Conservation (phyloP, 1,140 invertebrate genomes). For the Tetramorium simillimum region DNA sequence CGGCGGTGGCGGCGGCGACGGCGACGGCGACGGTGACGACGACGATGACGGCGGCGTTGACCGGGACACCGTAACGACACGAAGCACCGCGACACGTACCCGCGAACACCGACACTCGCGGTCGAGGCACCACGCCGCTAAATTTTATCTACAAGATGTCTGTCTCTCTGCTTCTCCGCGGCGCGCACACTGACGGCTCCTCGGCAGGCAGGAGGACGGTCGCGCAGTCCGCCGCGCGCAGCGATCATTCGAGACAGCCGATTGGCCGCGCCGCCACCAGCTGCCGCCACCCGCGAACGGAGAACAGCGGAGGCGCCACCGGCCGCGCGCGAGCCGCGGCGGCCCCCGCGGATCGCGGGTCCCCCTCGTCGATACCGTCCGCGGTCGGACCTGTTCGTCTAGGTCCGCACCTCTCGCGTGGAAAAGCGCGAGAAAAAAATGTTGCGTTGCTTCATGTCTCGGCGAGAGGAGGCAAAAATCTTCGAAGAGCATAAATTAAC, state of each 20-base stretch:
- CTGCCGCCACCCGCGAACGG: conserved; percentile 57
- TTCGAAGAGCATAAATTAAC: not conserved
- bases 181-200: conserved; percentile 79
- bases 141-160: conserved; percentile 84
- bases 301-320: not conserved
- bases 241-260: conserved; percentile 75
- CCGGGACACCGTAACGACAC: conserved; percentile 70
- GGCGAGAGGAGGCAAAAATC: not conserved
- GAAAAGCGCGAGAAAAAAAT: too few relatives aligned
- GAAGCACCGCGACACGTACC: conserved; percentile 75
- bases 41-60: conserved; percentile 62
- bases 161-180: conserved; percentile 78
- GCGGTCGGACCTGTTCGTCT: too few relatives aligned
- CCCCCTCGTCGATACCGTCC: too few relatives aligned
- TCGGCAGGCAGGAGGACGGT: conserved; percentile 62
- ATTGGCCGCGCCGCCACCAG: conserved; percentile 62
- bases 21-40: not conserved
- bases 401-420: too few relatives aligned
- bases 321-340: too few relatives aligned
- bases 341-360: not conserved
- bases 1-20: not conserved
- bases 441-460: not conserved
- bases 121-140: conserved; percentile 80
- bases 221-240: conserved; percentile 78
- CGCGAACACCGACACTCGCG: conserved; percentile 78